Percentiles rank a stretch among this genome's conserved stretches.
Evolutionary conservation across 2,113 vertebrate species (phyloP).

Genomic region (Equus przewalskii): DNA sequence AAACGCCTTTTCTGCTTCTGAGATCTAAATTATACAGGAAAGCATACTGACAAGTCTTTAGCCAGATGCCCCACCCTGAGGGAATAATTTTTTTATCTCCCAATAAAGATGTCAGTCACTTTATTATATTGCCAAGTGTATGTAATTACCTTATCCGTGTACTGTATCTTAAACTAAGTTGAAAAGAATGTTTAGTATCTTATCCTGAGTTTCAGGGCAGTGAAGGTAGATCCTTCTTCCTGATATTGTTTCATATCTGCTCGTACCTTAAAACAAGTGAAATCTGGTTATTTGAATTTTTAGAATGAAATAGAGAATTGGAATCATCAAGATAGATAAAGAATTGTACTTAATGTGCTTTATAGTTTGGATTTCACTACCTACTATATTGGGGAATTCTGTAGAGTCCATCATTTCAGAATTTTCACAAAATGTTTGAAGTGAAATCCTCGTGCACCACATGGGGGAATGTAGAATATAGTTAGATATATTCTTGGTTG

Average conservation of each 20-base stretch:
- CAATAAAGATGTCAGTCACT: background rate
- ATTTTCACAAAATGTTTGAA: background rate
- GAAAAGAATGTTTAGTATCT: background rate
- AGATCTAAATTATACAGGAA: background rate
- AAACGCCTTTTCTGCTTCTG: background rate
- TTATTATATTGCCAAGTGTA: background rate
- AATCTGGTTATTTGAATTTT: background rate
- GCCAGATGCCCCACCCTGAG: background rate
- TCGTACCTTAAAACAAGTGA: constrained; percentile 22
- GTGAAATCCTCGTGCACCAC: background rate
- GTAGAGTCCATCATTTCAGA: background rate
- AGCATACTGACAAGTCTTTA: constrained; percentile 5
- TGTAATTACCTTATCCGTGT: background rate
- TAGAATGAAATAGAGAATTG: background rate
- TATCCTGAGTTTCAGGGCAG: background rate
- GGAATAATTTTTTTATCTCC: background rate
- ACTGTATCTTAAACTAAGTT: background rate
- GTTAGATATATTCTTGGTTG: background rate
- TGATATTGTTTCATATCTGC: background rate
- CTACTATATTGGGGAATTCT: background rate
- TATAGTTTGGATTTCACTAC: background rate
- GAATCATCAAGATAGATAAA: background rate
- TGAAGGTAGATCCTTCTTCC: background rate
- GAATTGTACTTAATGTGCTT: background rate
- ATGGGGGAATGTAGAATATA: background rate